Base-by-base conservation (phyloP, 2,888 invertebrate species). In the Geophilus truncorum region DNA sequence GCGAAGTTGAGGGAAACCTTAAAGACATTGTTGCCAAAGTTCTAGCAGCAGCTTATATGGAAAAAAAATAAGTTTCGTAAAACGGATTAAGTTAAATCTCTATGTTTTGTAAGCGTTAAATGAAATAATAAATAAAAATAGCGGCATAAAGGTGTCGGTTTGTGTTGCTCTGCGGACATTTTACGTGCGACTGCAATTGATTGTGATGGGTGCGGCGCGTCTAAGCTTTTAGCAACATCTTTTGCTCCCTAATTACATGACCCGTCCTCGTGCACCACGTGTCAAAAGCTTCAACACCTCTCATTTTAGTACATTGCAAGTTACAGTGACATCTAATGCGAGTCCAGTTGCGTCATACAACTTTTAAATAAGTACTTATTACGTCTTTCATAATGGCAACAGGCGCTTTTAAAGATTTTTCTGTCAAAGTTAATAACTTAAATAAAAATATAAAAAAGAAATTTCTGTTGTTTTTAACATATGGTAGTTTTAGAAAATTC, bases 11-110 rank as follows among this genome's bases (percentile, higher is more conserved):
- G 12, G 32, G 34, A 32, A 30, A 77, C 18, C 36, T 77, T 32
- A 77, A 77, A 77, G 77, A 77, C 9, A 36, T 77, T 1, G 36
- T 77, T 9, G 77, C 77, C 30, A 32, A 36, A n/a, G 77, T 77
- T 3, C 32, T 77, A 18, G 32, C 77, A 10, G 36, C 77, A 9
- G n/a, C 77, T 1, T 77, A 77, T 15, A 1, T 18, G 12, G 36
- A 77, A 21, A 77, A 77, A n/a, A 34, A 62, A 62, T 62, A 62
- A 15, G n/a, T n/a, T n/a, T n/a, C 18, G 5, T 45, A 62, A 25
- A 25, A 25, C 23, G 10, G 15, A 62, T 12, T 15, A 1, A 25
- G 25, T 25, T 21, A 2, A 45, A 45, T 45, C n/a, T 45, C 5
- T 9, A 32, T 32, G 45, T 62, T 62, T 62, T 62, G 25, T 62